These are phyloP conservation scores for Streptopelia turtur DNA, from an alignment of 2,797 vertebrate genomes.

Conservation along the genomic window DNA sequence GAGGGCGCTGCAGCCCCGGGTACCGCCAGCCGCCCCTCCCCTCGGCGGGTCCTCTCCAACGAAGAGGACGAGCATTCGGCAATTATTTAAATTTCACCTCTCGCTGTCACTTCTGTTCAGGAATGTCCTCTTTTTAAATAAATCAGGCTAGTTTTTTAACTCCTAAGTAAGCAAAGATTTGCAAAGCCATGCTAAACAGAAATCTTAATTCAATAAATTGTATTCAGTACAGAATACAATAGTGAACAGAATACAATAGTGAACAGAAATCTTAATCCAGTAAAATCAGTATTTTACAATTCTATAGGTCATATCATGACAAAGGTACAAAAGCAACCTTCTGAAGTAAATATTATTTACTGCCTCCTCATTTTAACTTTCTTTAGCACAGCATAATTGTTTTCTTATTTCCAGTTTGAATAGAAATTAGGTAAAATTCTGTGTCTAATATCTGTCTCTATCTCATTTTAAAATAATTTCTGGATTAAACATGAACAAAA, in stretches of 20 bases:
- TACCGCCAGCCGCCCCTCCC: rapidly evolving
- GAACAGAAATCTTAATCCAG: not conserved
- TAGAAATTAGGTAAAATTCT: not conserved
- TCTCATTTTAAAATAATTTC: not conserved
- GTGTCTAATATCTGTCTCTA: not conserved
- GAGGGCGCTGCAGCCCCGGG: constrained; percentile 51
- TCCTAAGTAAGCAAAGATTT: not conserved
- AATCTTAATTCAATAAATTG: not conserved
- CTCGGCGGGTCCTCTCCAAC: rapidly evolving
- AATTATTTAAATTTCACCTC: not conserved
- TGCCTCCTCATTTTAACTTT: not conserved
- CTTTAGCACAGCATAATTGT: not conserved
- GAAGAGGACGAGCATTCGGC: rapidly evolving
- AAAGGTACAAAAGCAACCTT: not conserved
- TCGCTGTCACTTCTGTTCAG: not conserved
- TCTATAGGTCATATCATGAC: not conserved
- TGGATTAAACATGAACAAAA: not conserved
- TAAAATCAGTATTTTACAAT: not conserved
- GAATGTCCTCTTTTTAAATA: not conserved
- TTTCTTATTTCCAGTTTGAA: not conserved
- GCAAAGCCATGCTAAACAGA: not conserved
- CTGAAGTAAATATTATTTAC: not conserved
- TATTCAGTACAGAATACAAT: too few relatives aligned
- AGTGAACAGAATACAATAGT: too few relatives aligned
- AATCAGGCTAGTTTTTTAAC: not conserved